phyloP scores from a whole-genome alignment of 2,113 vertebrate genomes.

The Gymnogyps californianus region DNA sequence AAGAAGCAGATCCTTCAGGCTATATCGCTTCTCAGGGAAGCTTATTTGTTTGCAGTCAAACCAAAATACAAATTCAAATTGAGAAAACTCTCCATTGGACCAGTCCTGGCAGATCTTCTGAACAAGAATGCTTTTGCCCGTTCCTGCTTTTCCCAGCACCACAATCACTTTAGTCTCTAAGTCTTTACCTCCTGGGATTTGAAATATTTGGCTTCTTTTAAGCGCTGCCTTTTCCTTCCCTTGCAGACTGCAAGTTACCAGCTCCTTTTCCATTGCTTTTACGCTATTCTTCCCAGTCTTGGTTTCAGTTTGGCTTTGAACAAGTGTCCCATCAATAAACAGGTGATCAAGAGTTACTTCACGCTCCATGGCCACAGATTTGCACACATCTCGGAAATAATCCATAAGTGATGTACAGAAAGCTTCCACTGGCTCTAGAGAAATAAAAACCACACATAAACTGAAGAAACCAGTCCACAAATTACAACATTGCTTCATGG shows the following conservation, averaged over 20 bases:
- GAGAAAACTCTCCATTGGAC: conserved; percentile 77
- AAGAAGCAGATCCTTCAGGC: conserved; percentile 81
- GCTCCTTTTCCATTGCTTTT: conserved; percentile 81
- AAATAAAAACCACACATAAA: neutral
- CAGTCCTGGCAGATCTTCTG: conserved; percentile 84
- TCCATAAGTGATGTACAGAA: conserved; percentile 70
- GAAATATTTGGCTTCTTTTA: conserved; percentile 73
- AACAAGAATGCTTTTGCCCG: conserved; percentile 86
- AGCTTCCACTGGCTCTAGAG: conserved; percentile 75
- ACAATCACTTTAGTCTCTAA: conserved; percentile 72
- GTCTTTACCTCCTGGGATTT: conserved; percentile 2
- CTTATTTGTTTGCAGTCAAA: conserved; percentile 78
- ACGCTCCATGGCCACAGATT: conserved; percentile 26
- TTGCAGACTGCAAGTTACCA: conserved; percentile 71
- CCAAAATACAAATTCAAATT: conserved; percentile 87
- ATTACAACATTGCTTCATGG: neutral
- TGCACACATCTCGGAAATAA: conserved; percentile 64
- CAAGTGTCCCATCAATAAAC: conserved; percentile 76
- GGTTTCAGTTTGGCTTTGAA: conserved; percentile 69
- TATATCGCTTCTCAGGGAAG: conserved; percentile 49
- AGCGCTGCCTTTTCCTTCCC: conserved; percentile 68
- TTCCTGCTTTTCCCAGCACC: conserved; percentile 82
- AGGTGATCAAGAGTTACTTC: conserved; percentile 66
- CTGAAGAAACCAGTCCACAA: neutral
- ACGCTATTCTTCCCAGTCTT: conserved; percentile 68